phyloP scores from a whole-genome alignment of 2,888 invertebrate species.

The Scrobipalpa costella region DNA sequence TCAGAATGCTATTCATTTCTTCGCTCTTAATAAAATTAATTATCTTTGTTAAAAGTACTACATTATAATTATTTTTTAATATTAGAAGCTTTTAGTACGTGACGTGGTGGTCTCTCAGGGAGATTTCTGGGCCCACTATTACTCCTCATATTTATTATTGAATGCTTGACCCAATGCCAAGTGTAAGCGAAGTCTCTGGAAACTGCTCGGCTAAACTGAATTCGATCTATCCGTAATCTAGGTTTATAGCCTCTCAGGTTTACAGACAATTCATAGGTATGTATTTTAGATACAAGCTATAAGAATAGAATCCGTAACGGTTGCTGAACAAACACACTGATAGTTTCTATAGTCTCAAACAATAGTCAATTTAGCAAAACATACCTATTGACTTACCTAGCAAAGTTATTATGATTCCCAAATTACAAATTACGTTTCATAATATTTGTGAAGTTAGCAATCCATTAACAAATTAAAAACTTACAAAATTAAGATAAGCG shows the following conservation, averaged over 20 bases:
- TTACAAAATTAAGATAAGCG: neutral
- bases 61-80: no score
- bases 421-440: neutral
- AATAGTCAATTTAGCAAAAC: conserved; percentile 20
- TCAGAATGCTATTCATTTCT: neutral
- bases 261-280: neutral
- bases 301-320: conserved; percentile 15
- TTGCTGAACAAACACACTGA: neutral
- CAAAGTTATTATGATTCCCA: neutral
- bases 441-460: conserved; percentile 1
- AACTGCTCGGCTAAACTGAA: neutral
- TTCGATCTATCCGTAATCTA: neutral
- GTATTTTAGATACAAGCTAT: conserved; percentile 5
- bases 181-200: neutral
- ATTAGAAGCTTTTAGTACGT: no score
- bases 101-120: neutral
- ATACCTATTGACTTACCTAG: conserved; percentile 19
- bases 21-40: neutral
- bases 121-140: neutral
- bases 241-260: conserved; percentile 10
- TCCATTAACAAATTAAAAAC: conserved; percentile 4
- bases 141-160: neutral
- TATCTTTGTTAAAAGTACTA: neutral
- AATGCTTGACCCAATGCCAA: neutral
- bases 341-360: conserved; percentile 10